These are phyloP conservation scores for Halcyon chelicuti DNA, from an alignment of 2,797 vertebrate species.

Conservation along the genomic window DNA sequence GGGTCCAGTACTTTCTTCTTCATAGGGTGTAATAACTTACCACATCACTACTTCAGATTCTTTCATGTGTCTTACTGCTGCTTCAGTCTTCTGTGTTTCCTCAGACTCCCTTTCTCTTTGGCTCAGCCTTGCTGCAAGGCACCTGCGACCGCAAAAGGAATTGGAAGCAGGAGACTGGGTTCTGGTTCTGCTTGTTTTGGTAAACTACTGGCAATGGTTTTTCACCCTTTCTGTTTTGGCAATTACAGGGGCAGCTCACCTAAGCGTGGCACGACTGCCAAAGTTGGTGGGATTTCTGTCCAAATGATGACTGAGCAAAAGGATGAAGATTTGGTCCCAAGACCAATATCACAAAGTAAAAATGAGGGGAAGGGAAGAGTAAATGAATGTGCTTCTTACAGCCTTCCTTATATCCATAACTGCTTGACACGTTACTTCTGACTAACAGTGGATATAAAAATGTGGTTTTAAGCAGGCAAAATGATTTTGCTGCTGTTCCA, in stretches of 20 bases:
- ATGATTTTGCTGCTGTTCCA: not conserved
- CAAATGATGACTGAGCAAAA: not conserved
- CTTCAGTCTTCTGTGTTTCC: accelerated
- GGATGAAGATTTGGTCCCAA: accelerated
- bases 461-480: not conserved
- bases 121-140: not conserved
- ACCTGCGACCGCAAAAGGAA: not conserved
- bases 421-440: not conserved
- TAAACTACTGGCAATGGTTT: not conserved
- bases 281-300: not conserved
- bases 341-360: not conserved
- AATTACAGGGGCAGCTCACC: not conserved
- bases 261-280: accelerated
- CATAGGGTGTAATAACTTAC: not conserved
- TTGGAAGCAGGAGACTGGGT: not conserved
- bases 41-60: not conserved
- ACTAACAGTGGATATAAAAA: not conserved
- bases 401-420: not conserved
- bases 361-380: not conserved
- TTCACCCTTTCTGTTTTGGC: not conserved
- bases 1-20: not conserved
- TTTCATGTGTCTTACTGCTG: not conserved
- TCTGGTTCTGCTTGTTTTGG: not conserved
- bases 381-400: not conserved
- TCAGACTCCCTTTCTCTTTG: not conserved